phyloP scores from a whole-genome alignment of 2,888 invertebrate species.

The Agriopis leucophaearia region DNA sequence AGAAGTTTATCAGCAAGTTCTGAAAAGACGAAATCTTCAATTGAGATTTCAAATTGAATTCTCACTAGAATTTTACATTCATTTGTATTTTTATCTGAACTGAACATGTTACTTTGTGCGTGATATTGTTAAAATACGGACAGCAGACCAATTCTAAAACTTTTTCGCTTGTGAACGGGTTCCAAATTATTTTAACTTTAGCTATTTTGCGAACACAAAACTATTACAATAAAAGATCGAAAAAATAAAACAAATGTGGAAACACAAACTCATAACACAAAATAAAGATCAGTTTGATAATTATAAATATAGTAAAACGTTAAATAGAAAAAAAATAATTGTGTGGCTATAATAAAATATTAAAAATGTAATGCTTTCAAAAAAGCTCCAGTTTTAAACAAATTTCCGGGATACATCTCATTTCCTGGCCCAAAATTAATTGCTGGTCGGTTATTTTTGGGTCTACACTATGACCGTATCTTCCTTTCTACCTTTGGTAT shows the following conservation, averaged over 20 bases:
- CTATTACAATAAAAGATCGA: background rate
- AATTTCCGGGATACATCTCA: background rate
- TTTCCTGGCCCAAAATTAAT: constrained; percentile 20
- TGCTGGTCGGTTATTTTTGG: background rate
- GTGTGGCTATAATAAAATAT: background rate
- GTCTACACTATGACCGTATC: too few relatives aligned
- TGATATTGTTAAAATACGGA: constrained; percentile 6
- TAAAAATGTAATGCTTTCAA: background rate
- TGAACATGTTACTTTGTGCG: constrained; percentile 4
- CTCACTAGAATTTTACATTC: background rate
- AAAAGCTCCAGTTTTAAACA: background rate
- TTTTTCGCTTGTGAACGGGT: background rate
- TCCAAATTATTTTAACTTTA: constrained; percentile 1
- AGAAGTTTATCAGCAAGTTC: background rate
- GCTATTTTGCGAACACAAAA: background rate
- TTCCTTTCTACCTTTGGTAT: too few relatives aligned
- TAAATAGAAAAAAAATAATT: too few relatives aligned
- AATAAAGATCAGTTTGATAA: background rate
- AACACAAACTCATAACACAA: background rate
- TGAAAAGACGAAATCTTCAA: background rate
- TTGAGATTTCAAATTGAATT: constrained; percentile 12
- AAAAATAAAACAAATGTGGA: background rate
- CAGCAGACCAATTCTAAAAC: constrained; percentile 10
- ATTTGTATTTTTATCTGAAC: background rate
- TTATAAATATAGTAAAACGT: background rate